A percentile compares a stretch with the other conserved stretches of the same genome.
Evolutionary conservation across 2,797 vertebrate species (phyloP).

Genomic region (Gymnopithys bicolor): DNA sequence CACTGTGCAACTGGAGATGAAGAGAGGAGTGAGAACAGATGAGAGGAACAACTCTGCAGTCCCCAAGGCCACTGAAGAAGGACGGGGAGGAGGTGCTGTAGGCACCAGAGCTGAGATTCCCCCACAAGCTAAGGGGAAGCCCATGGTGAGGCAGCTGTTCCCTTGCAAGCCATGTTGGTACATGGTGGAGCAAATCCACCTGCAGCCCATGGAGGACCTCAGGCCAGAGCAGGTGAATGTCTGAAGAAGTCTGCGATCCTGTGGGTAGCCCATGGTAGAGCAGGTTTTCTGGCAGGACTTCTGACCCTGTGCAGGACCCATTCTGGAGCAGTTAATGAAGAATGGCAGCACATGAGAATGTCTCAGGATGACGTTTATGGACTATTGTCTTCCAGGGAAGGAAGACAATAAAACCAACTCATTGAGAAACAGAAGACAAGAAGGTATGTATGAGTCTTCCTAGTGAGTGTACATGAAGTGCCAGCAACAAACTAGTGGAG

Average conservation of each 20-base stretch:
- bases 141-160: background rate
- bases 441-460: no score
- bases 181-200: fast-evolving
- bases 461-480: no score
- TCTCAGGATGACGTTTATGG: background rate
- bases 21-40: background rate
- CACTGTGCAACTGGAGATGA: no score
- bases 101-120: fast-evolving
- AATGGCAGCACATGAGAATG: background rate
- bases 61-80: background rate
- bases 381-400: background rate
- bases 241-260: background rate
- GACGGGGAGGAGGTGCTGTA: background rate
- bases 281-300: background rate
- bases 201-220: background rate
- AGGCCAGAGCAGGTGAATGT: fast-evolving
- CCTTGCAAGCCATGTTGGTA: background rate
- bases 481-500: background rate
- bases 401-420: no score
- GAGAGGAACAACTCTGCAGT: background rate
- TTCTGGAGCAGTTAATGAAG: background rate
- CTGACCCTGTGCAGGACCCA: background rate
- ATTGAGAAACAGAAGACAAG: no score
- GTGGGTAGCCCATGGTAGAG: fast-evolving
- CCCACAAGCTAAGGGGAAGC: background rate